Percentiles rank a stretch among this genome's conserved stretches.
These are phyloP conservation scores for Podarcis siculus DNA, from an alignment of 2,797 vertebrate species.

Conservation along the genomic window DNA sequence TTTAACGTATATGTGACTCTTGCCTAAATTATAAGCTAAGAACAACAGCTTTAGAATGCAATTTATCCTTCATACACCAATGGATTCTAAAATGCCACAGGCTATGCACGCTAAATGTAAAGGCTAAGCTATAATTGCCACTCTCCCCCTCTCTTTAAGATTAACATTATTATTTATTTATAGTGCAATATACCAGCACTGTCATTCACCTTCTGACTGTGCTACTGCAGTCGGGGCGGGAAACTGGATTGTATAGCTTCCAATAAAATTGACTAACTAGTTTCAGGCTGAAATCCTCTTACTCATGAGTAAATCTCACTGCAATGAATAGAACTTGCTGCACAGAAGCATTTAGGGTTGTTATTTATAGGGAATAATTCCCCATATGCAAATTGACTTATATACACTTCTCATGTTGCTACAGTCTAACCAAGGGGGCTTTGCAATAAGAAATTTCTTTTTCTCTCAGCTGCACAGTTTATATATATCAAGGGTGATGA, in stretches of 20 bases:
- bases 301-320: slow-evolving; percentile 4
- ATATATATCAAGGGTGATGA: too few species aligned
- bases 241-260: slow-evolving; percentile 29
- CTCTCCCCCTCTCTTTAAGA: slow-evolving; percentile 50
- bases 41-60: slow-evolving; percentile 49
- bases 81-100: slow-evolving; percentile 34
- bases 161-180: slow-evolving; percentile 66
- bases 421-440: not conserved
- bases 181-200: slow-evolving; percentile 46
- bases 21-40: slow-evolving; percentile 42
- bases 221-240: not conserved
- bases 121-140: slow-evolving; percentile 43
- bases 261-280: slow-evolving; percentile 44
- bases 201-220: slow-evolving; percentile 39
- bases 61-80: slow-evolving; percentile 51
- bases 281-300: not conserved
- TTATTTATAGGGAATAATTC: not conserved
- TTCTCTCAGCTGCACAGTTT: not conserved
- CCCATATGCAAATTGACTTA: slow-evolving; percentile 16
- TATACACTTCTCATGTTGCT: not conserved
- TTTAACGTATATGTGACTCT: slow-evolving; percentile 10
- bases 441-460: not conserved
- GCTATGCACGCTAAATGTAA: slow-evolving; percentile 42
- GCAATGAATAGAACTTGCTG: not conserved
- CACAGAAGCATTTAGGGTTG: not conserved